Conservation (phyloP, 2,113 vertebrate species). For the Quiscalus mexicanus region DNA sequence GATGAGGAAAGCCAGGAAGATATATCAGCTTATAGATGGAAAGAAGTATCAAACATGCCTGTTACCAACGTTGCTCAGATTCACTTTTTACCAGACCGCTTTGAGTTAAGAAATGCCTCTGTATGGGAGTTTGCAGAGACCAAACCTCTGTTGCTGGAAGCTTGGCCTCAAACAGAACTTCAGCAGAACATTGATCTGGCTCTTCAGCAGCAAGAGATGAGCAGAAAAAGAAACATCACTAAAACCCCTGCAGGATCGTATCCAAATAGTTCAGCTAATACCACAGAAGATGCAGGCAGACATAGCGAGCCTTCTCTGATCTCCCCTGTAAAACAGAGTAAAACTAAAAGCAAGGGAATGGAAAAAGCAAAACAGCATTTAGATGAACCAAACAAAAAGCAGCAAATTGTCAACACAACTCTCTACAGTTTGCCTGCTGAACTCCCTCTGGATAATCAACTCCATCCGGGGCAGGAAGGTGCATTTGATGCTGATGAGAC, state of each 20-base stretch:
- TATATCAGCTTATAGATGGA: not conserved
- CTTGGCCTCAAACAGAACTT: not conserved
- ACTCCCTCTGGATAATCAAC: constrained; percentile 65
- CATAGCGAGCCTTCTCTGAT: constrained; percentile 35
- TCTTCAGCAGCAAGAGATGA: not conserved
- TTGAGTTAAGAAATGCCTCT: constrained; percentile 48
- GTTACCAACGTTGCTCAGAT: not conserved
- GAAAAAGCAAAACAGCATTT: constrained; percentile 49
- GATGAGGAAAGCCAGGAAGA: constrained; percentile 19
- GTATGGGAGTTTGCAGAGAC: not conserved
- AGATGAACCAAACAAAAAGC: constrained; percentile 65
- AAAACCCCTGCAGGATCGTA: not conserved
- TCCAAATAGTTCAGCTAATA: constrained; percentile 53
- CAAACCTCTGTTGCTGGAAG: constrained; percentile 16
- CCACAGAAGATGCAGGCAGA: constrained; percentile 58
- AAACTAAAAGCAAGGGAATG: constrained; percentile 66
- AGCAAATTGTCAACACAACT: constrained; percentile 76
- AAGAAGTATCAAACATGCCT: not conserved
- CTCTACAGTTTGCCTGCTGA: constrained; percentile 72
- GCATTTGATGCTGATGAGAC: constrained; percentile 47
- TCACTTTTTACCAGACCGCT: not conserved
- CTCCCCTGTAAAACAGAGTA: constrained; percentile 58
- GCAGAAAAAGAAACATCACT: constrained; percentile 10
- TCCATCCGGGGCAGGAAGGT: constrained; percentile 71
- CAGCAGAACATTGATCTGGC: not conserved